A percentile compares a stretch with the other conserved stretches of the same genome.
These are phyloP conservation scores for Chascanopsetta lugubris DNA, from an alignment of 2,113 vertebrate species.

Conservation along the genomic window DNA sequence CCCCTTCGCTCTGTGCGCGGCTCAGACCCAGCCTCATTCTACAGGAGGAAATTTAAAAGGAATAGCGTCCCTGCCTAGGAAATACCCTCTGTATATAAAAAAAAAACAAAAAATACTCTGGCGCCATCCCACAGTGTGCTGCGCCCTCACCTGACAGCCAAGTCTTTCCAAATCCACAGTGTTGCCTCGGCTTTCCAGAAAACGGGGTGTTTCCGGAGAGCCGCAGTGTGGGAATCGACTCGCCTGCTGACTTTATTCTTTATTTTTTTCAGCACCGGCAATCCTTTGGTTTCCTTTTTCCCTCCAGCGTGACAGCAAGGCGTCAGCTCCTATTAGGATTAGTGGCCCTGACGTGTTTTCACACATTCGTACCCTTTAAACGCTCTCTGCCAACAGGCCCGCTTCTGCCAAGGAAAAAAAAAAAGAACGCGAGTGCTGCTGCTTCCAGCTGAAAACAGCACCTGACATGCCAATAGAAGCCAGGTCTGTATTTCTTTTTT, in stretches of 20 bases:
- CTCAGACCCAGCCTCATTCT: slow-evolving; percentile 12
- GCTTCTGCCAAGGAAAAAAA: slow-evolving; percentile 37
- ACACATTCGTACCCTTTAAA: slow-evolving; percentile 65
- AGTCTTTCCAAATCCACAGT: slow-evolving; percentile 31
- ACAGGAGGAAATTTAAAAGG: slow-evolving; percentile 33
- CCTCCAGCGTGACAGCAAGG: slow-evolving; percentile 71
- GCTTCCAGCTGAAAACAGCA: slow-evolving; percentile 8
- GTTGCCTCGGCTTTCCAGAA: slow-evolving; percentile 53
- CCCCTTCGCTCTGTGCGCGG: slow-evolving; percentile 19
- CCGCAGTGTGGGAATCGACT: slow-evolving; percentile 60
- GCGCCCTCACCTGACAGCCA: slow-evolving; percentile 25
- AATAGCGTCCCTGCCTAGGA: slow-evolving; percentile 31
- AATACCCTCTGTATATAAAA: slow-evolving; percentile 28
- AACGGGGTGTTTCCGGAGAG: slow-evolving; percentile 62
- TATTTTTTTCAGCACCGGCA: slow-evolving; percentile 50
- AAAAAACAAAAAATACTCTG: slow-evolving; percentile 8
- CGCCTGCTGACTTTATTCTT: slow-evolving; percentile 13
- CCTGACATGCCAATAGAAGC: slow-evolving; percentile 52
- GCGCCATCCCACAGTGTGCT: not conserved
- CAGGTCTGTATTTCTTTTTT: slow-evolving; percentile 31
- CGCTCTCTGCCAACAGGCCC: slow-evolving; percentile 52
- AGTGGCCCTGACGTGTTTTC: slow-evolving; percentile 74
- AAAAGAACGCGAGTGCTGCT: slow-evolving; percentile 10
- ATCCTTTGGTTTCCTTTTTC: slow-evolving; percentile 65
- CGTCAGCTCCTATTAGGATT: slow-evolving; percentile 79